These are phyloP conservation scores for Agriopis leucophaearia DNA, from an alignment of 2,888 invertebrate genomes.

Conservation along the genomic window DNA sequence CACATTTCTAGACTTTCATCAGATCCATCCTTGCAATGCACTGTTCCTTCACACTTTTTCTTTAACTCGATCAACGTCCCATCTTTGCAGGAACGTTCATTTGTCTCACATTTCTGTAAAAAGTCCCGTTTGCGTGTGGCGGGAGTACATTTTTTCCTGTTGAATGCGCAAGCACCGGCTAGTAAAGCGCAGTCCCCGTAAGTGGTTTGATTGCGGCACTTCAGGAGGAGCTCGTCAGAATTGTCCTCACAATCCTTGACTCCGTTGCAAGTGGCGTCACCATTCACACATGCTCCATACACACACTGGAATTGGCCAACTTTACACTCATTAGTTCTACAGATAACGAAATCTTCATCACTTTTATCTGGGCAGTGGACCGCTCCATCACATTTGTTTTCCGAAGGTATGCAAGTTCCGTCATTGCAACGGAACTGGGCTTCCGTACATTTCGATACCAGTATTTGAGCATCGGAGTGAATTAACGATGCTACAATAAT, in stretches of 20 bases:
- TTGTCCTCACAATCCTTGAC: conserved; percentile 29
- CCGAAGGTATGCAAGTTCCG: conserved; percentile 29
- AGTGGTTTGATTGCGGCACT: conserved; percentile 36
- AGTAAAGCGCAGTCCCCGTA: conserved; percentile 11
- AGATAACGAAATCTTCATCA: conserved; percentile 39
- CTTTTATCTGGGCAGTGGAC: conserved; percentile 36
- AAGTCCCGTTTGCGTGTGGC: neutral
- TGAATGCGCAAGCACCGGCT: conserved; percentile 10
- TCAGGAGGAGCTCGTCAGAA: conserved; percentile 30
- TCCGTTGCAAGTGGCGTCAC: conserved; percentile 24
- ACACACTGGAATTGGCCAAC: conserved; percentile 26
- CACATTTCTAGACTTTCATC: conserved; percentile 33
- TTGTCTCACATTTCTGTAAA: conserved; percentile 20
- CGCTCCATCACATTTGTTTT: conserved; percentile 33
- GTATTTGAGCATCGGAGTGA: neutral
- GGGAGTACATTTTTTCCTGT: conserved; percentile 1
- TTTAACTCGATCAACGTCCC: conserved; percentile 19
- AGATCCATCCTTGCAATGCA: conserved; percentile 36
- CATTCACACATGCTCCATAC: conserved; percentile 29
- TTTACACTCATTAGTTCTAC: conserved; percentile 31
- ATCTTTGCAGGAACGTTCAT: conserved; percentile 28
- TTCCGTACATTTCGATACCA: conserved; percentile 20
- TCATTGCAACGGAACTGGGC: conserved; percentile 30
- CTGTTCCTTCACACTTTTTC: conserved; percentile 26
- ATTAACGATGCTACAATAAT: conserved; percentile 1